These are phyloP conservation scores for Macheiramphus alcinus DNA, from an alignment of 2,113 vertebrate genomes.

Conservation along the genomic window DNA sequence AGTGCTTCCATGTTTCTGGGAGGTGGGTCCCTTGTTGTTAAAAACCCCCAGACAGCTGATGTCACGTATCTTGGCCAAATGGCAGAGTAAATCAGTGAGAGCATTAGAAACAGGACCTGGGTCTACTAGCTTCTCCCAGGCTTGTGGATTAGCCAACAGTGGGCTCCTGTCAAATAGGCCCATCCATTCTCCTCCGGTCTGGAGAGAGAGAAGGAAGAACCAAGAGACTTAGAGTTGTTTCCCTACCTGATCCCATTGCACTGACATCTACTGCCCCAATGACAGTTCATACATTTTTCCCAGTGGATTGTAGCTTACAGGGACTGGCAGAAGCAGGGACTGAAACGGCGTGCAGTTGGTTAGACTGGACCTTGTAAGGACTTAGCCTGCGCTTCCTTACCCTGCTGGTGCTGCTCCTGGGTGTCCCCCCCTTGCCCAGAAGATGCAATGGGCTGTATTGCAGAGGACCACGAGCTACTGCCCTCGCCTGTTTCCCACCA, in stretches of 20 bases:
- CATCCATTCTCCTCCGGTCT: neutral
- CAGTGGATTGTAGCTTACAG: neutral
- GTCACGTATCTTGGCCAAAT: neutral
- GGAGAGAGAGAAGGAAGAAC: neutral
- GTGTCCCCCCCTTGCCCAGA: neutral
- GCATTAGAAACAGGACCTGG: neutral
- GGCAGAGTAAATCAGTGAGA: neutral
- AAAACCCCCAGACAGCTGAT: neutral
- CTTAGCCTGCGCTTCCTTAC: neutral
- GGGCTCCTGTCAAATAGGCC: neutral
- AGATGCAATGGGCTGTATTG: neutral
- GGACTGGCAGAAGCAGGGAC: neutral
- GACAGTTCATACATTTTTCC: neutral
- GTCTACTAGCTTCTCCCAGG: neutral
- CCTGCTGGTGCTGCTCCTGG: neutral
- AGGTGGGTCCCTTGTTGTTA: neutral
- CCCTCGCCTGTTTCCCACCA: neutral
- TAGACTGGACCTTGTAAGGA: neutral
- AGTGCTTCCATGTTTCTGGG: neutral
- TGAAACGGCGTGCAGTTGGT: neutral
- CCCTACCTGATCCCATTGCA: neutral
- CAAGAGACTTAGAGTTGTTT: neutral
- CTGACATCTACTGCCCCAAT: no score
- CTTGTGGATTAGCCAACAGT: neutral
- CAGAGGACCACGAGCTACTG: neutral